Percentiles rank a stretch among this genome's conserved stretches.
phyloP scores from a whole-genome alignment of 2,888 invertebrate species.

The Apamea epomidion region DNA sequence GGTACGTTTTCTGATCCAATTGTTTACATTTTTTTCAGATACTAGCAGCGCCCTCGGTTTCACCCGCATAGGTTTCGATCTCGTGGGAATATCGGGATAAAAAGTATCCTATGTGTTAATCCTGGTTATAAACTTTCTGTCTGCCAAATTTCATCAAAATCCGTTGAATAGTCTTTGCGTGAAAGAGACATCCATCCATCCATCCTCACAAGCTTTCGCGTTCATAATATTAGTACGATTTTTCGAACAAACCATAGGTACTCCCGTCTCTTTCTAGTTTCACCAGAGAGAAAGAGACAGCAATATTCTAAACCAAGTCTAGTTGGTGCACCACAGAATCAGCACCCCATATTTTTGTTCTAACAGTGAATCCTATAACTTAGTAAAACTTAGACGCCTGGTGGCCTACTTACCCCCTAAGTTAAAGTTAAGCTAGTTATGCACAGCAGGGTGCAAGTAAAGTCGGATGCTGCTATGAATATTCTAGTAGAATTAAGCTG shows the following conservation, averaged over 20 bases:
- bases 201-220: no score
- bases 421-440: conserved; percentile 46
- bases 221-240: neutral
- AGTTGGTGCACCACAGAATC: neutral
- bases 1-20: neutral
- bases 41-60: no score
- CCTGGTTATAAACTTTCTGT: no score
- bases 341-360: neutral
- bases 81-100: no score
- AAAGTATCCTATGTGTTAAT: no score
- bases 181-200: no score
- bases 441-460: conserved; percentile 20
- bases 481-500: conserved; percentile 40
- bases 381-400: neutral
- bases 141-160: no score
- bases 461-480: conserved; percentile 38
- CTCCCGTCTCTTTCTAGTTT: neutral
- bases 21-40: neutral
- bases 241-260: neutral
- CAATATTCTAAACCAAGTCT: neutral
- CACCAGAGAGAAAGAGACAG: neutral
- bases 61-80: no score
- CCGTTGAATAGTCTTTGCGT: no score
- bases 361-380: conserved; percentile 8
- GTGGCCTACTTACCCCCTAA: conserved; percentile 34